Evolutionary conservation across 2,797 vertebrate species (phyloP).

Genomic region (Spinibarbus caldwelli): DNA sequence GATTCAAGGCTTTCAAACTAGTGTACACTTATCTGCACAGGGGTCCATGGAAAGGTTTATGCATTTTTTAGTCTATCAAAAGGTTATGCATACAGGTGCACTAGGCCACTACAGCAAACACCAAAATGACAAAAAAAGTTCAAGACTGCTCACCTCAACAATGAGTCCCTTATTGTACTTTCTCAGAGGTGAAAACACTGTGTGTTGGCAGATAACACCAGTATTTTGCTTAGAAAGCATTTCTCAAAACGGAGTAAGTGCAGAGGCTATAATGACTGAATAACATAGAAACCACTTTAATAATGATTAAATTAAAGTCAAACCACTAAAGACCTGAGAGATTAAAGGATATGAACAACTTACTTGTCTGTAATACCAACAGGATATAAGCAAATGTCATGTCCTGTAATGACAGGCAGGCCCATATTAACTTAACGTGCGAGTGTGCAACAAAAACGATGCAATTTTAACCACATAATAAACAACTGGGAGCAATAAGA

Average conservation of each 20-base stretch:
- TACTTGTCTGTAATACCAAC: conserved; percentile 46
- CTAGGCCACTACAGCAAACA: neutral
- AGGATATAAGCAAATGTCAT: conserved; percentile 48
- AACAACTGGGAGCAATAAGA: conserved; percentile 5
- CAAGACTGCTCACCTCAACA: conserved; percentile 17
- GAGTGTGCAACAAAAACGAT: conserved; percentile 51
- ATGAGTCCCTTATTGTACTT: neutral
- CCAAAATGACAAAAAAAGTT: neutral
- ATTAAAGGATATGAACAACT: conserved; percentile 58
- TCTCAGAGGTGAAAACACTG: no score
- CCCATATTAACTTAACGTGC: conserved; percentile 48
- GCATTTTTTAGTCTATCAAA: neutral
- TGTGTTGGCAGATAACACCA: neutral
- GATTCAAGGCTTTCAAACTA: neutral
- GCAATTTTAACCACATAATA: conserved; percentile 33
- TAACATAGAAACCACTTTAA: conserved; percentile 30
- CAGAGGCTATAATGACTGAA: neutral
- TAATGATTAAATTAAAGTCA: conserved; percentile 59
- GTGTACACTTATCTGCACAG: neutral
- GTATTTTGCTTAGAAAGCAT: conserved; percentile 4
- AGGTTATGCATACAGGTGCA: neutral
- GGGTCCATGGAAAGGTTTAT: neutral
- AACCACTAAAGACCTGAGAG: conserved; percentile 48
- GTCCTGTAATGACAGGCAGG: conserved; percentile 43
- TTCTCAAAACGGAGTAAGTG: neutral